These are phyloP conservation scores for Pelobates cultripes DNA, from an alignment of 2,797 vertebrate genomes.

Conservation along the genomic window DNA sequence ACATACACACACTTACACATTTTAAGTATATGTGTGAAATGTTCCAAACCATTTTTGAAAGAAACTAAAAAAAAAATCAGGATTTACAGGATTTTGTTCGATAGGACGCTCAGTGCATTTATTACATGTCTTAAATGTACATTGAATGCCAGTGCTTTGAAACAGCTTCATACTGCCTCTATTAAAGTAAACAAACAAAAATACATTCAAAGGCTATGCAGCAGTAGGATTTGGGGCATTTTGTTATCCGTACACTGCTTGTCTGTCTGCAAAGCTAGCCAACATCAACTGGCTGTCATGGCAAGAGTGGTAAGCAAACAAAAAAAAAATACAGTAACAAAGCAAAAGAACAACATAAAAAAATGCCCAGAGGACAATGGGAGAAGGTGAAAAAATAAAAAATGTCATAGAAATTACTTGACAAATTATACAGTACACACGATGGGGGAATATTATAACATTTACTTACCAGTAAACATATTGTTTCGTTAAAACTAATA, in stretches of 20 bases:
- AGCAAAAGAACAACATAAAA: constrained; percentile 62
- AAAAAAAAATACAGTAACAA: constrained; percentile 66
- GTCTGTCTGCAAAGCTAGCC: constrained; percentile 69
- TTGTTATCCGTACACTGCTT: constrained; percentile 61
- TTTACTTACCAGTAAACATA: too few relatives aligned
- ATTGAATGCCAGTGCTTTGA: constrained; percentile 84
- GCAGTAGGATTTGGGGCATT: constrained; percentile 71
- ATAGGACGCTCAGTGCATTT: constrained; percentile 80
- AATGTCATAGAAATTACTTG: too few relatives aligned
- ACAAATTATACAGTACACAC: too few relatives aligned
- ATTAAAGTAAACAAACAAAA: constrained; percentile 67
- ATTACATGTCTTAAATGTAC: constrained; percentile 72
- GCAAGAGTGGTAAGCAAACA: constrained; percentile 63
- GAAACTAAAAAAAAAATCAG: constrained; percentile 45
- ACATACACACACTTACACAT: too few relatives aligned
- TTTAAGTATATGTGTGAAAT: not conserved
- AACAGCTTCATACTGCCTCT: constrained; percentile 77
- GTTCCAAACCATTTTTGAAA: not conserved
- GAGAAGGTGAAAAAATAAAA: too few relatives aligned
- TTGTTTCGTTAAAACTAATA: not conserved
- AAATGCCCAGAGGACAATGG: too few relatives aligned
- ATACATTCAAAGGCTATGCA: constrained; percentile 83
- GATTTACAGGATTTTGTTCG: constrained; percentile 39
- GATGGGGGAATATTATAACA: too few relatives aligned
- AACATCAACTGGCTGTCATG: constrained; percentile 73